Base-by-base conservation (phyloP, 2,113 vertebrate genomes). In the Ceyx margarethae region DNA sequence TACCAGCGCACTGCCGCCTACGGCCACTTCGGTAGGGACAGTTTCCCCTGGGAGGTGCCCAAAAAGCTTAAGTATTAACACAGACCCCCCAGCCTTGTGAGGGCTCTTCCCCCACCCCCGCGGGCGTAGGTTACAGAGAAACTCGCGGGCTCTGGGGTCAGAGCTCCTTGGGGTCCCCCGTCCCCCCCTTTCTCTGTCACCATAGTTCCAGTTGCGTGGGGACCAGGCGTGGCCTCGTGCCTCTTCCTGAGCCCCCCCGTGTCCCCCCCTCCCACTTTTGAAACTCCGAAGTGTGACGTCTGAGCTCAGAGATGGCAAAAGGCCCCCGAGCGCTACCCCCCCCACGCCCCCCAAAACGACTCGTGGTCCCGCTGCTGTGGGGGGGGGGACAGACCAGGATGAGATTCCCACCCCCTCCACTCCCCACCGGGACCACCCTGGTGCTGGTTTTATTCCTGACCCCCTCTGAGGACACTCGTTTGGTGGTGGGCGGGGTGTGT, bases 1-100 rank as follows among this genome's bases (percentile, higher is more conserved):
- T 99, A 99, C 98, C 99, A 99, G 98, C 98, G 98, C 98, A 99
- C 99, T 17, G 99, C 99, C 95, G 98, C 98, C 96, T 99, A 99
- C 97, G 99, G 99, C 97, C 99, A 99, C 97, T 99, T 99, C 98
- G 99, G 99, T 98, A 99, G 99, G 97, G 98, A 99, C 97, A 98
- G 98, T 97, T 99, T 99, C 98, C 97, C 99, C 88, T 99, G 99
- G 99, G 99, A 99, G 98, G 97, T 99, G 85, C 99, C 99, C 97
- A 99, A 98, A 98, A 99, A 99, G 71, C 98, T 43, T 28, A 65
- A 65, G 21, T 65, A 65, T 42, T 65, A 19, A 64, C 51, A 5
- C 51, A n/a, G 21, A 60, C 22, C 15, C 23, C 15, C 33, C 29
- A 60, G 35, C 82, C 85, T 84, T 99, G 98, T 98, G 96, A 98